Evolutionary conservation across 2,797 vertebrate genomes (phyloP).

Genomic region (Halcyon leucocephala): DNA sequence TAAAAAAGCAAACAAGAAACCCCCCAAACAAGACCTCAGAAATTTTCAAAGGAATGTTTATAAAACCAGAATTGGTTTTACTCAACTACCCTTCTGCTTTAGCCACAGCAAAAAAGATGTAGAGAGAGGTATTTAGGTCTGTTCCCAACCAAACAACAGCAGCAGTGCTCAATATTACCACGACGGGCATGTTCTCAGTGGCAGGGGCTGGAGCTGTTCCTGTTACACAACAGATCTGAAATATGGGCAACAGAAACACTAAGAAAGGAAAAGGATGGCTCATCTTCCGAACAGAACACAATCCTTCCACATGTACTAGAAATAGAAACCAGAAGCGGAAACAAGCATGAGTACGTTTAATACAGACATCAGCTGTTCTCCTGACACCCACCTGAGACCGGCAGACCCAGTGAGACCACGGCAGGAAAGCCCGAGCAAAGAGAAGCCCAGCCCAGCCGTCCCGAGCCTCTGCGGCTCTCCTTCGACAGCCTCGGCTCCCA

Average conservation of each 20-base stretch:
- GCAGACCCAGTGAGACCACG: not conserved
- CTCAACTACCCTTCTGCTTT: not conserved
- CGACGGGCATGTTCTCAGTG: not conserved
- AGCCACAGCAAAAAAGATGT: not conserved
- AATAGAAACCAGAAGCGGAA: not conserved
- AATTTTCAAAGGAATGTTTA: not conserved
- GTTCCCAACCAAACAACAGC: not conserved
- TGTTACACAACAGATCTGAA: not conserved
- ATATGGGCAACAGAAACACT: not conserved
- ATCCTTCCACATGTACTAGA: not conserved
- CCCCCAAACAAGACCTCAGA: not conserved
- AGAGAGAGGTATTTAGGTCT: not conserved
- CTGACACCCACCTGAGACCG: not conserved
- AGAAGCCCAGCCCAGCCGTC: not conserved
- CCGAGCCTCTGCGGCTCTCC: not conserved
- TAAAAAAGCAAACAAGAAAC: not conserved
- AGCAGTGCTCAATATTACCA: not conserved
- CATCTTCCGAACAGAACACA: not conserved
- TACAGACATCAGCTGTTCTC: not conserved
- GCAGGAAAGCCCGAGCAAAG: not conserved
- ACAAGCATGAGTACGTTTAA: not conserved
- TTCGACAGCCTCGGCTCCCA: not conserved
- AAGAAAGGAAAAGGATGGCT: not conserved
- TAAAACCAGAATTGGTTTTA: not conserved
- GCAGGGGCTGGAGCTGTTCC: not conserved